A percentile compares a stretch with the other conserved stretches of the same genome.
Conservation (phyloP, 2,888 invertebrate species). For the Aethes cnicana region DNA sequence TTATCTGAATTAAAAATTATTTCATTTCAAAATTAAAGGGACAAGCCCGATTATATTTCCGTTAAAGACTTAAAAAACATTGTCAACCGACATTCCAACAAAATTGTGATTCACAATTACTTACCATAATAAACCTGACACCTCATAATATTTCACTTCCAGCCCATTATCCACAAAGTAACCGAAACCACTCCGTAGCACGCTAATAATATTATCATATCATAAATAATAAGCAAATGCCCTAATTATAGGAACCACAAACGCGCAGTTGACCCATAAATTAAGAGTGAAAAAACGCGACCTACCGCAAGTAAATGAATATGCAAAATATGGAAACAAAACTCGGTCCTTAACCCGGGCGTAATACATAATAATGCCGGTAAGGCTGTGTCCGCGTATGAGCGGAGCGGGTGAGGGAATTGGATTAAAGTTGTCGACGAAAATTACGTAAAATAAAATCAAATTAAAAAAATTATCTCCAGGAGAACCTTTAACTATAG, state of each 20-base stretch:
- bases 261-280: conserved; percentile 35
- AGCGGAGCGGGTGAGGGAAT: not conserved
- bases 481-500: no score
- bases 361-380: conserved; percentile 29
- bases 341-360: conserved; percentile 38
- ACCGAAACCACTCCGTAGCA: not conserved
- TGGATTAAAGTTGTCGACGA: not conserved
- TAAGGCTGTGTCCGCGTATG: conserved; percentile 8
- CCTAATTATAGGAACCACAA: conserved; percentile 19
- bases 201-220: conserved; percentile 22
- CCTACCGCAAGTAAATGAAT: conserved; percentile 58
- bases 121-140: conserved; percentile 4
- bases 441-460: no score
- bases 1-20: no score
- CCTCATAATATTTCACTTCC: conserved; percentile 5
- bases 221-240: conserved; percentile 24
- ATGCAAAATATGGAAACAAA: conserved; percentile 56
- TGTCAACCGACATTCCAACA: no score
- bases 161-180: conserved; percentile 5
- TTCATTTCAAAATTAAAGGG: no score
- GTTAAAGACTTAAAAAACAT: no score
- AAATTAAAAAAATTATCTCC: no score
- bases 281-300: conserved; percentile 49
- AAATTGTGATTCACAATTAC: not conserved
- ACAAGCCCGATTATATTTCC: no score